Evolutionary conservation across 2,113 vertebrate genomes (phyloP), one percentile per base, ranked within the genome.

Genomic region (Barbus barbus): DNA sequence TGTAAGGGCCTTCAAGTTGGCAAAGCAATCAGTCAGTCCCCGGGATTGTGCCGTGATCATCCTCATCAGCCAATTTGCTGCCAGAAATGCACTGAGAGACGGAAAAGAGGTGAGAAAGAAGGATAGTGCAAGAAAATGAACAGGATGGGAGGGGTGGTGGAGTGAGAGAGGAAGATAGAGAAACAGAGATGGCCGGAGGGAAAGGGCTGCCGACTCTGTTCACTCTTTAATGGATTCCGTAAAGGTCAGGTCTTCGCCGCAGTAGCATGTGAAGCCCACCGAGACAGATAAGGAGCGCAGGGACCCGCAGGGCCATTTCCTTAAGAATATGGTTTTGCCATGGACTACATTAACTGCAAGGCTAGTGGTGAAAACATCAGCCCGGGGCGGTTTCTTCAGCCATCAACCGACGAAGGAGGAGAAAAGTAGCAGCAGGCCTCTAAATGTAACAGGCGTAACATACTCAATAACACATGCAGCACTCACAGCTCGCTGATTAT

Each of bases 151-250:
- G 28, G 60, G 33, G 73, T n/a, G 73, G 8, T 24, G 24, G 60
- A 60, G 53, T 58, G 61, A 18, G 61, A 78, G 60, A 28, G 73
- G n/a, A 74, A 65, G 51, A 77, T 38, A 79, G 46, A 78, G 20
- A 79, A 26, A 79, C 38, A 56, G 74, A 84, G 63, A 82, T 60
- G 73, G 83, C 80, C 44, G 9, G 65, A 85, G 79, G 75, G 56
- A 69, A 85, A 65, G 80, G 74, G 65, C 65, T 67, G 65, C 65
- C n/a, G n/a, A 81, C 83, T 82, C 75, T 38, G 16, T 77, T 78
- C 76, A 41, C 53, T n/a, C 76, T 83, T 71, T 87, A 82, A 87
- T 85, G 86, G 79, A 84, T 78, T n/a, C 65, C 74, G 58, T 78
- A 85, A 87, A 85, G 86, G 83, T 85, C 83, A 87, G 79, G 78